Evolutionary conservation across 2,888 invertebrate genomes (phyloP), one percentile per base, ranked within the genome.

Genomic region (Drosophila colorata): DNA sequence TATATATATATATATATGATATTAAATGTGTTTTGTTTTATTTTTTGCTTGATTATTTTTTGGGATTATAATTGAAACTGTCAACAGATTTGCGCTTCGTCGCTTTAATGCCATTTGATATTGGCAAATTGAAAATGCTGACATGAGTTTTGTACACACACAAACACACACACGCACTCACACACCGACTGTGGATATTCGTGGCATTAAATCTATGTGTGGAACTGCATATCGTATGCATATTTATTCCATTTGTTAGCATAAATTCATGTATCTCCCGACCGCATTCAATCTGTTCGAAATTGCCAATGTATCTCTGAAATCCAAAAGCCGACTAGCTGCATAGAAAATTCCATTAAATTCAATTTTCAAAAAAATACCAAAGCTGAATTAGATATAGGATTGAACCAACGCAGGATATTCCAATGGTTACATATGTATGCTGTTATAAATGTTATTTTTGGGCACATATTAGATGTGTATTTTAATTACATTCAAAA

Each of bases 31-130:
- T 23, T 38, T 40, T 48, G 1, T 7, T 4, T 8, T 35, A 35
- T 13, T 41, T 41, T 11, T 48, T 23, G 43, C 44, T 52, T 18
- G 40, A 33, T 35, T 44, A 20, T 55, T 44, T 44, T 43, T 63
- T 18, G 13, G 63, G 11, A 23, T 63, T 63, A 64, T 83, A 77
- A 80, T 80, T 80, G 80, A 74, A 80, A 76, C 48, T 74, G 74
- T 80, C 70, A 83, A 66, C 77, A 74, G 59, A 80, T 80, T 80
- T 59, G 16, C 65, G 49, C 64, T 11, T 49, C 41, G 49, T n/a
- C 49, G 63, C 65, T 31, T 37, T 23, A 63, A 63, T 48, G 33
- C 38, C n/a, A 41, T 61, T 40, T 33, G 23, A 40, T 35, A 61
- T 20, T 35, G 33, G 57, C 14, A 35, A 59, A 38, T 59, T 38